Evolutionary conservation across 2,888 invertebrate genomes (phyloP).

Genomic region (Chaitophorus viminalis): DNA sequence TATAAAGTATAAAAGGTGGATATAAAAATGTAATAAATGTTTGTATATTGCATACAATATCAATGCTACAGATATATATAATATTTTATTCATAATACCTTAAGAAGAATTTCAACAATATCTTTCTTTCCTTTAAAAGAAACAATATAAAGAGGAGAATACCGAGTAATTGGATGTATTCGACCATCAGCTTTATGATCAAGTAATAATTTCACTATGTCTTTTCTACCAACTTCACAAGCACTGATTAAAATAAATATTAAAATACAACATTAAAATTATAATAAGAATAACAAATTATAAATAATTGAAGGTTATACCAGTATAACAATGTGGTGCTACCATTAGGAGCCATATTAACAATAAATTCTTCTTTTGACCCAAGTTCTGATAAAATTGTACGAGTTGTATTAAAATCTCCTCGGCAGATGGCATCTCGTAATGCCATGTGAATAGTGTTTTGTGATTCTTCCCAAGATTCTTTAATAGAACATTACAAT

Average conservation of each 20-base stretch:
- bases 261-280: slow-evolving; percentile 22
- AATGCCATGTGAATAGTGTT: slow-evolving; percentile 80
- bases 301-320: slow-evolving; percentile 69
- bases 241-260: slow-evolving; percentile 72
- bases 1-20: too few species aligned
- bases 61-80: too few species aligned
- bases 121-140: slow-evolving; percentile 76
- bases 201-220: slow-evolving; percentile 81
- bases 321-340: slow-evolving; percentile 87
- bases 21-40: too few species aligned
- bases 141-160: slow-evolving; percentile 91
- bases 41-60: too few species aligned
- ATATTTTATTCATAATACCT: slow-evolving; percentile 67
- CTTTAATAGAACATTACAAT: slow-evolving; percentile 68
- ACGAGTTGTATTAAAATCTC: slow-evolving; percentile 76
- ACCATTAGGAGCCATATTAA: slow-evolving; percentile 89
- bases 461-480: slow-evolving; percentile 79
- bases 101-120: slow-evolving; percentile 70
- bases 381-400: slow-evolving; percentile 76
- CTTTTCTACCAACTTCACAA: slow-evolving; percentile 84
- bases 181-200: slow-evolving; percentile 88
- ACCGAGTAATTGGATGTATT: slow-evolving; percentile 88
- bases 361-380: slow-evolving; percentile 76
- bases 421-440: slow-evolving; percentile 76
- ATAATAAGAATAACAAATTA: slow-evolving; percentile 34